These are phyloP conservation scores for Taurulus bubalis DNA, from an alignment of 2,113 vertebrate species.

Conservation along the genomic window DNA sequence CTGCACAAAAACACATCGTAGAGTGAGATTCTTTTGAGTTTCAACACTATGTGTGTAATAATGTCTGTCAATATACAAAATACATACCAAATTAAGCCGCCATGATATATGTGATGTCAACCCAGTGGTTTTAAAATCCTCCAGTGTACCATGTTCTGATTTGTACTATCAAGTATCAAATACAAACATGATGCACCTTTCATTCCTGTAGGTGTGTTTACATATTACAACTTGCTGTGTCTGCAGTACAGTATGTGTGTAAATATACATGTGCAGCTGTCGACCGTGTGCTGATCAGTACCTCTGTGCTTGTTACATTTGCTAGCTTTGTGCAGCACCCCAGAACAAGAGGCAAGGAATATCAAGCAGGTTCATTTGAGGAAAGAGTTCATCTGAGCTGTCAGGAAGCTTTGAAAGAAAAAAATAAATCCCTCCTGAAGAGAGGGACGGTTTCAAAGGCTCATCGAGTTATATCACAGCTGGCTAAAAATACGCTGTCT, in stretches of 20 bases:
- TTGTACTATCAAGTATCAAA: not conserved
- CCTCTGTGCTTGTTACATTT: slow-evolving; percentile 3
- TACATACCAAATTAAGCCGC: not conserved
- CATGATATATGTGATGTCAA: not conserved
- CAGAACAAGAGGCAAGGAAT: slow-evolving; percentile 12
- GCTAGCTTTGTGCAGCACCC: not conserved
- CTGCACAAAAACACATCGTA: not conserved
- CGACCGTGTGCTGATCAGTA: not conserved
- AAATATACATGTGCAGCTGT: not conserved
- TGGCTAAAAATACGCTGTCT: slow-evolving; percentile 54
- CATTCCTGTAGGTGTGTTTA: not conserved
- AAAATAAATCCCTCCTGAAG: slow-evolving; percentile 34
- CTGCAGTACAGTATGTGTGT: not conserved
- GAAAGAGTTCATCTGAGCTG: slow-evolving; percentile 46
- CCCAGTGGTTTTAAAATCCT: not conserved
- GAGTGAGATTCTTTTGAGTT: not conserved
- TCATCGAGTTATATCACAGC: slow-evolving; percentile 28
- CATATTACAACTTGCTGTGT: not conserved
- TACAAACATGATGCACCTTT: not conserved
- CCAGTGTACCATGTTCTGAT: not conserved
- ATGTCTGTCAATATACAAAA: slow-evolving; percentile 16
- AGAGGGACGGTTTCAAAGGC: slow-evolving; percentile 48
- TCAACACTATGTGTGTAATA: not conserved
- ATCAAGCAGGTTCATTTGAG: slow-evolving; percentile 47
- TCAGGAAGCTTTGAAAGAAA: slow-evolving; percentile 44